Conservation (phyloP, 1,140 invertebrate genomes). For the Platyura marginata region DNA sequence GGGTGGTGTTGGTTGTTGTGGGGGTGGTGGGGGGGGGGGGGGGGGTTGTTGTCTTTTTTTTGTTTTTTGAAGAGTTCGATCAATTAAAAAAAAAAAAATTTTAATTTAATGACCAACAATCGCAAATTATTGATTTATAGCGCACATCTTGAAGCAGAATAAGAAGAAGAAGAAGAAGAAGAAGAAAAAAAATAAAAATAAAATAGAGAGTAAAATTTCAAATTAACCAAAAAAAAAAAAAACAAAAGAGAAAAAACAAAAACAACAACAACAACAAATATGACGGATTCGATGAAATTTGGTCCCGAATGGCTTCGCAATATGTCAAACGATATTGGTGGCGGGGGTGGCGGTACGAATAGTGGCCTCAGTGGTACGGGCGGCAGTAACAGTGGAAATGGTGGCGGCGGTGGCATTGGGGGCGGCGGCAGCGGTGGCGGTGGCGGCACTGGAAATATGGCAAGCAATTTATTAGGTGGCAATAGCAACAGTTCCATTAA, state of each 20-base stretch:
- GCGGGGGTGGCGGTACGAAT: conserved; percentile 15
- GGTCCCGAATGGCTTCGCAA: conserved; percentile 55
- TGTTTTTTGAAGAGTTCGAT: too few relatives aligned
- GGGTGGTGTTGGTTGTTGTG: too few relatives aligned
- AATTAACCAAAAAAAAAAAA: neutral
- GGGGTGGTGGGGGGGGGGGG: too few relatives aligned
- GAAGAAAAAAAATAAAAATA: neutral
- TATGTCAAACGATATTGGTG: conserved; percentile 29
- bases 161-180: neutral
- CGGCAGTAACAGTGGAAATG: conserved; percentile 22
- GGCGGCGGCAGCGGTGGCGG: conserved; percentile 24
- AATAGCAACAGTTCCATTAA: neutral
- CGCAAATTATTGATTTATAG: too few relatives aligned
- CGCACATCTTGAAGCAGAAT: neutral
- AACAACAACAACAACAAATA: conserved; percentile 9
- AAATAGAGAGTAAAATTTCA: neutral
- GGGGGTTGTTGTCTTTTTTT: too few relatives aligned
- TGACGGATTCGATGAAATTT: conserved; percentile 56
- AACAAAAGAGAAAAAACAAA: neutral
- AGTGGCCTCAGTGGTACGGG: conserved; percentile 19
- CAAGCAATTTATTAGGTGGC: neutral
- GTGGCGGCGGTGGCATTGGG: conserved; percentile 14
- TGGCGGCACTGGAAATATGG: conserved; percentile 11
- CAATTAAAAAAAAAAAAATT: too few relatives aligned
- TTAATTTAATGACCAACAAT: too few relatives aligned